Percentiles rank a stretch among this genome's conserved stretches.
Conservation (phyloP, 2,888 invertebrate genomes). For the Epinotia bilunana region DNA sequence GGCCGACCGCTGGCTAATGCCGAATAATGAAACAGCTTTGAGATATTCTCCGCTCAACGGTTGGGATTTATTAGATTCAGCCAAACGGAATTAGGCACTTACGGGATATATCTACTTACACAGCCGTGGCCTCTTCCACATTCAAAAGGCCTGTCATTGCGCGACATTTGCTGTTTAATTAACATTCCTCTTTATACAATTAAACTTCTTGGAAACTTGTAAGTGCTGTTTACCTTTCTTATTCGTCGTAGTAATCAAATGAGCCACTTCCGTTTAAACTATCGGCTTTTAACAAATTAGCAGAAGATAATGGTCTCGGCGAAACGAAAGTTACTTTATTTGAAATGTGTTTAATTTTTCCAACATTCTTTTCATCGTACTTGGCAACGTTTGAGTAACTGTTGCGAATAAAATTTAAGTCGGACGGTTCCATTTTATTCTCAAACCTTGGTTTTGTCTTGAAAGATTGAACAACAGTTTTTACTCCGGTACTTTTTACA, state of each 20-base stretch:
- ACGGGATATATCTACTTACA: slow-evolving; percentile 52
- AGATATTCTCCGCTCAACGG: slow-evolving; percentile 73
- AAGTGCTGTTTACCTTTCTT: not conserved
- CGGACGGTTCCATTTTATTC: slow-evolving; percentile 51
- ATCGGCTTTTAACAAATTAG: slow-evolving; percentile 18
- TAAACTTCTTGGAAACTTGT: slow-evolving; percentile 11
- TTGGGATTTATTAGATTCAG: slow-evolving; percentile 78
- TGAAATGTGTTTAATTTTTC: slow-evolving; percentile 1
- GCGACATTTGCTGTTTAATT: slow-evolving; percentile 27
- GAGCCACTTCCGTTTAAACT: slow-evolving; percentile 21
- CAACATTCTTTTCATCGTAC: not conserved
- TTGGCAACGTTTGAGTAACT: slow-evolving; percentile 53
- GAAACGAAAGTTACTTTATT: slow-evolving; percentile 2
- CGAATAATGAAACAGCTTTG: slow-evolving; percentile 82
- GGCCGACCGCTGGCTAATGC: slow-evolving; percentile 80
- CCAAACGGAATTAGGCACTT: slow-evolving; percentile 73
- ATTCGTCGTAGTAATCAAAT: slow-evolving; percentile 20
- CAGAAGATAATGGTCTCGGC: not conserved
- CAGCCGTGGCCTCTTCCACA: slow-evolving; percentile 45
- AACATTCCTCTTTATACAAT: slow-evolving; percentile 22
- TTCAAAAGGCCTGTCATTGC: slow-evolving; percentile 45
- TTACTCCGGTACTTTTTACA: slow-evolving; percentile 39
- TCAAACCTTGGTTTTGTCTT: slow-evolving; percentile 57
- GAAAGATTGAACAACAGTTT: slow-evolving; percentile 54
- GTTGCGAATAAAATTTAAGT: slow-evolving; percentile 61